phyloP scores from a whole-genome alignment of 37 sponge, comb jelly and placozoan species.

The Haliclona indistincta region DNA sequence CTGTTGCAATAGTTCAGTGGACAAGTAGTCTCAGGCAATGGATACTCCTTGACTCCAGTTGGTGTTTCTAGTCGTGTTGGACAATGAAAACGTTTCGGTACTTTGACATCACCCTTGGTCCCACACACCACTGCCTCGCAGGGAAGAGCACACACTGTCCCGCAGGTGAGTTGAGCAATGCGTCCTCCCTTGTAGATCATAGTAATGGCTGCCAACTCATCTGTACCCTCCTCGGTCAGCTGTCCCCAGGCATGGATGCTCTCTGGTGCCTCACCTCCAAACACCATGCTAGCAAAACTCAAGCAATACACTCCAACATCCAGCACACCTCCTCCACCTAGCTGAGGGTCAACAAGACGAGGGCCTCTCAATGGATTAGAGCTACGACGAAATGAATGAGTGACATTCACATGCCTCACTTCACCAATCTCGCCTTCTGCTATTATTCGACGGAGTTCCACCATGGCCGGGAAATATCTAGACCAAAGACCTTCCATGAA shows the following conservation, averaged over 20 bases:
- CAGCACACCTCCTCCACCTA: slow-evolving; percentile 72
- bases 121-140: slow-evolving; percentile 64
- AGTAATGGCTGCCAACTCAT: slow-evolving; percentile 18
- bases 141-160: slow-evolving; percentile 12
- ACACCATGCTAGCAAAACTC: slow-evolving; percentile 67
- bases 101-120: slow-evolving; percentile 57
- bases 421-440: slow-evolving; percentile 67
- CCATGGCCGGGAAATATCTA: slow-evolving; percentile 74
- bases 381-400: slow-evolving; percentile 35
- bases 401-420: slow-evolving; percentile 53
- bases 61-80: slow-evolving; percentile 59
- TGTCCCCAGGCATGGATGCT: slow-evolving; percentile 40
- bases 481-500: slow-evolving; percentile 71
- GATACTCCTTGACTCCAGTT: slow-evolving; percentile 36
- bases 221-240: slow-evolving; percentile 26
- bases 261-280: slow-evolving; percentile 59
- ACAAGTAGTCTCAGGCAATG: slow-evolving; percentile 25
- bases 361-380: background rate
- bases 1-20: slow-evolving; percentile 49
- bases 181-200: slow-evolving; percentile 35
- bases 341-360: slow-evolving; percentile 37
- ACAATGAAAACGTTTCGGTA: slow-evolving; percentile 66
- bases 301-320: slow-evolving; percentile 80
- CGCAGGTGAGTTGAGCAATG: slow-evolving; percentile 51
- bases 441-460: slow-evolving; percentile 52